Conservation (phyloP, 1,140 invertebrate genomes). For the Tigriopus japonicus region DNA sequence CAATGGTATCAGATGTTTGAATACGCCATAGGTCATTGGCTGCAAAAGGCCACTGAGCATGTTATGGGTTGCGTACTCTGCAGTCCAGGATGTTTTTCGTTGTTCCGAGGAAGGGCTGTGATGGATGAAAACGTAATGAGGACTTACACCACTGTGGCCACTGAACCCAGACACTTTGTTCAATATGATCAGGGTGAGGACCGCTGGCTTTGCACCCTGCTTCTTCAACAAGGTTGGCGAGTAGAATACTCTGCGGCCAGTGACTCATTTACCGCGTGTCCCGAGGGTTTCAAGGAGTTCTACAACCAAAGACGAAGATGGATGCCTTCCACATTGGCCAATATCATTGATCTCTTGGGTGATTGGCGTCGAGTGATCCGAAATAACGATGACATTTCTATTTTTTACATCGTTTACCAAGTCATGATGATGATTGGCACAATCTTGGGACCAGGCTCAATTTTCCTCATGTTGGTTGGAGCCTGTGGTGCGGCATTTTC, state of each 20-base stretch:
- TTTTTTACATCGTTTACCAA: slow-evolving; percentile 35
- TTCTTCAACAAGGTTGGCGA: slow-evolving; percentile 40
- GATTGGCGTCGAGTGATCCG: slow-evolving; percentile 32
- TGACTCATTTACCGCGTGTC: slow-evolving; percentile 42
- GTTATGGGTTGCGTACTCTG: slow-evolving; percentile 45
- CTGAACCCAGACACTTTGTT: slow-evolving; percentile 36
- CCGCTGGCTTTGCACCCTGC: slow-evolving; percentile 41
- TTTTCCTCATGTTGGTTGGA: slow-evolving; percentile 41
- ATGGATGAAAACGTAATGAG: slow-evolving; percentile 42
- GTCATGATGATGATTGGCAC: slow-evolving; percentile 34
- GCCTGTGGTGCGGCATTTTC: slow-evolving; percentile 35
- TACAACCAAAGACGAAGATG: slow-evolving; percentile 41
- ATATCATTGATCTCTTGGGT: slow-evolving; percentile 39
- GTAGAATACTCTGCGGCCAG: slow-evolving; percentile 45
- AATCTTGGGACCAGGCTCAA: slow-evolving; percentile 40
- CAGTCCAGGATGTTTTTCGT: slow-evolving; percentile 39
- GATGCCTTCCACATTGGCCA: slow-evolving; percentile 45
- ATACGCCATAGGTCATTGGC: slow-evolving; percentile 44
- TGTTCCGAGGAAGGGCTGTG: slow-evolving; percentile 36
- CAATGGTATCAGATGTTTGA: slow-evolving; percentile 47
- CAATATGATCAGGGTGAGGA: slow-evolving; percentile 36
- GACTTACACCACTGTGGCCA: slow-evolving; percentile 34
- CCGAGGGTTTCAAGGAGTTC: slow-evolving; percentile 41
- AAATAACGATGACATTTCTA: slow-evolving; percentile 37
- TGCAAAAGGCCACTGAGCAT: slow-evolving; percentile 45